Evolutionary conservation across 2,888 invertebrate species (phyloP).

Genomic region (Synergus gifuensis): DNA sequence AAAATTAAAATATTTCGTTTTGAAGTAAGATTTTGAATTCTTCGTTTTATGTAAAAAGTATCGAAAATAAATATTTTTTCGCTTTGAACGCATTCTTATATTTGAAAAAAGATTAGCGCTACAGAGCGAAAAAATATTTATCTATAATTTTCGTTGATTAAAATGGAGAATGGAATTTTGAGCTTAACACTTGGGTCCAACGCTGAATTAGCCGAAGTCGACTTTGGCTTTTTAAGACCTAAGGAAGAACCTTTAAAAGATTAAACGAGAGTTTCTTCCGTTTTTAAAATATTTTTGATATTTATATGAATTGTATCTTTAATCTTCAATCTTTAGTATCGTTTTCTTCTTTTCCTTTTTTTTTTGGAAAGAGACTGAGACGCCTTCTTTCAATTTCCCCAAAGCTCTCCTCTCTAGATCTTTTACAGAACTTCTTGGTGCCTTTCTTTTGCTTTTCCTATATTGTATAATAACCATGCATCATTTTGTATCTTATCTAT

Average conservation of each 20-base stretch:
- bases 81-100: too few relatives aligned
- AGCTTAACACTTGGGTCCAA: too few relatives aligned
- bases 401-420: background rate
- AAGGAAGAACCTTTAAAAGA: slow-evolving; percentile 5
- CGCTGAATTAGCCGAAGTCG: background rate
- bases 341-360: background rate
- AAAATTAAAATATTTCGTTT: too few relatives aligned
- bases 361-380: background rate
- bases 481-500: slow-evolving; percentile 2
- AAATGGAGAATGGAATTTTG: too few relatives aligned
- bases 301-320: background rate
- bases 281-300: too few relatives aligned
- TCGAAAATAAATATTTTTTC: too few relatives aligned
- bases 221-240: background rate
- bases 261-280: background rate
- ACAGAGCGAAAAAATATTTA: too few relatives aligned
- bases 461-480: background rate
- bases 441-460: slow-evolving; percentile 3
- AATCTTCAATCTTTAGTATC: too few relatives aligned
- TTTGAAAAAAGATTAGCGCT: too few relatives aligned
- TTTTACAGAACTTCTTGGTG: background rate
- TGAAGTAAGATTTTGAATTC: too few relatives aligned
- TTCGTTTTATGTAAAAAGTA: too few relatives aligned
- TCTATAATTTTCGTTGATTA: too few relatives aligned
- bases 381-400: background rate